These are phyloP conservation scores for Clitarchus hookeri DNA, from an alignment of 2,888 invertebrate genomes.

Conservation along the genomic window DNA sequence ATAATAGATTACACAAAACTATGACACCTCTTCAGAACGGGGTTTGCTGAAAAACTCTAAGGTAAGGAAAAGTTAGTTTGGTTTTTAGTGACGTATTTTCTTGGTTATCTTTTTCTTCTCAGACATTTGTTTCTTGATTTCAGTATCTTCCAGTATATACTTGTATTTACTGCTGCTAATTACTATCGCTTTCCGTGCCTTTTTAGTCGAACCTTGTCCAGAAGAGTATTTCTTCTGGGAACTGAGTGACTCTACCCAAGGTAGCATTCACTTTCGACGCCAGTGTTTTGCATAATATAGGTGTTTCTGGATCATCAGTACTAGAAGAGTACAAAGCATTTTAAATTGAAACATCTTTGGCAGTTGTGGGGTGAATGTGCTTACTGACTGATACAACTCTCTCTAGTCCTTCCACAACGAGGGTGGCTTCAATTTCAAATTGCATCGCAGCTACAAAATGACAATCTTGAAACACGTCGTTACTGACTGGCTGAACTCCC, in stretches of 20 bases:
- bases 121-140: background rate
- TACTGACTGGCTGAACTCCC: too few species aligned
- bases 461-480: background rate
- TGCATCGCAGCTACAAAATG: constrained; percentile 2
- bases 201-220: too few species aligned
- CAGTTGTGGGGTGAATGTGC: background rate
- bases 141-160: background rate
- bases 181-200: background rate
- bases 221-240: too few species aligned
- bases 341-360: constrained; percentile 5
- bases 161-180: background rate
- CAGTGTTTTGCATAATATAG: too few species aligned
- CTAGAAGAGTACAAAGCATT: background rate
- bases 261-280: too few species aligned
- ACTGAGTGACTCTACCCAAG: too few species aligned
- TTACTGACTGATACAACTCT: background rate
- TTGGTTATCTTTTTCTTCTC: background rate
- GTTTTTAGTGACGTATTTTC: background rate
- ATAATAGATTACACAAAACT: background rate
- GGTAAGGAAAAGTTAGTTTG: background rate
- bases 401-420: background rate
- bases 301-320: background rate
- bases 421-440: background rate
- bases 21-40: background rate
- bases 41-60: background rate